Percentiles rank a stretch among this genome's conserved stretches.
phyloP scores from a whole-genome alignment of 2,113 vertebrate genomes.

The Alouatta palliata region DNA sequence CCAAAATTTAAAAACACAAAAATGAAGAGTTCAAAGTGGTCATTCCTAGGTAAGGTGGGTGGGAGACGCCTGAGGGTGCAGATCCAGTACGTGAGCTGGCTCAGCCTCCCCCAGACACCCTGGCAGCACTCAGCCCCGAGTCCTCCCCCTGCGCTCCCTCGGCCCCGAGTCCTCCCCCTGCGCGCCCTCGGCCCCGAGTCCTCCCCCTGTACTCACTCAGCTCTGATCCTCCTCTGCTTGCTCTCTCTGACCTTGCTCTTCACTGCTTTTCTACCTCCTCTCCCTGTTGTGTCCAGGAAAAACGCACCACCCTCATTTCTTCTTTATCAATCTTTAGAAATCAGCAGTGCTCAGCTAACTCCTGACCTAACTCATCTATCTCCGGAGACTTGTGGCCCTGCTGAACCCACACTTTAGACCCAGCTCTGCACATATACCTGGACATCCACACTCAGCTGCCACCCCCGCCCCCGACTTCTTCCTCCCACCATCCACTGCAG shows the following conservation, averaged over 20 bases:
- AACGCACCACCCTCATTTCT: background rate
- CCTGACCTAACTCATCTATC: fast-evolving
- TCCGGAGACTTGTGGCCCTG: too few species aligned
- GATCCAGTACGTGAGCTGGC: background rate
- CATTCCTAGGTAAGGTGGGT: too few species aligned
- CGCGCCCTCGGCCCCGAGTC: too few species aligned
- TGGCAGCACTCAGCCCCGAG: background rate
- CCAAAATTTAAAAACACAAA: too few species aligned
- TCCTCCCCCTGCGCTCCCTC: too few species aligned
- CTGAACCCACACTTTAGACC: background rate
- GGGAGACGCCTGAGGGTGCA: background rate
- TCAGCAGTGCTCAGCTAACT: background rate
- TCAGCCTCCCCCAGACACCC: fast-evolving
- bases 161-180: too few species aligned
- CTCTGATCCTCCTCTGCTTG: background rate
- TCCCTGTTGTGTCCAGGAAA: too few species aligned
- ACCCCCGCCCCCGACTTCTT: too few species aligned
- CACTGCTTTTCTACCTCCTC: background rate
- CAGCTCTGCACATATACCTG: background rate
- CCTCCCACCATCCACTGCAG: background rate
- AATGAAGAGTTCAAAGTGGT: too few species aligned
- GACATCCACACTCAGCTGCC: fast-evolving
- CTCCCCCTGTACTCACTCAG: too few species aligned
- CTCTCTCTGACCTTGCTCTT: background rate
- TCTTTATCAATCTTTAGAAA: too few species aligned